Evolutionary conservation across 2,113 vertebrate species (phyloP), one percentile per base, ranked within the genome.

Genomic region (Takifugu bimaculatus): DNA sequence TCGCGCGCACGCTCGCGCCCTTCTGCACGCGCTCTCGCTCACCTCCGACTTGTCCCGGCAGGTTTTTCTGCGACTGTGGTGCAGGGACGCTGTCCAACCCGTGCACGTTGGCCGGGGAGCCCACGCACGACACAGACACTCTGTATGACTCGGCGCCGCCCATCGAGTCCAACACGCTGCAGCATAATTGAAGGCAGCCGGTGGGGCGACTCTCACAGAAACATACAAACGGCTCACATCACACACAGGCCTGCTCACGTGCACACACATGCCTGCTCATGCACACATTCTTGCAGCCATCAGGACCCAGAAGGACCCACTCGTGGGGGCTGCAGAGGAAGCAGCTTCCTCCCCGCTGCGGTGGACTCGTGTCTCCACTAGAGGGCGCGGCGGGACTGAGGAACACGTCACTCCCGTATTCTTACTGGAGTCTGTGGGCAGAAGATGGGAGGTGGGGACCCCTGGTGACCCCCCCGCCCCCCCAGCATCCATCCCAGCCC

Each of bases 1-100:
- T 13, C 44, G 3, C 12, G 5, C 45, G 1, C 45, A 0, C 10
- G 44, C 3, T 10, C 14, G 10, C 11, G 14, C 11, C 14, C 44
- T 45, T n/a, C n/a, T n/a, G n/a, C 44, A 20, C 14, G 44, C 5
- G 44, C 11, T 45, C 11, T 2, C 10, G 3, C 3, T 12, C 14
- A 12, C 11, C 44, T 5, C 29, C 5, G 3, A 3, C 29, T 48
- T 6, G 5, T 26, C 4, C 27, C 32, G 43, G 0, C 67, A 99
- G 97, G 92, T 98, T 99, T 94, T 99, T 99, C 93, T 99, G 97
- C 87, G 97, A 99, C 92, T 99, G 97, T 77, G 97, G 97, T 81
- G 96, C 96, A 59, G 97, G 97, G 88, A 99, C 97, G 68, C 89
- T 99, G 92, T 99, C 97, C 73, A 98, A 98, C 76, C 96, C 96